Conservation (phyloP, 2,113 vertebrate species). For the Chloropsis cyanopogon region DNA sequence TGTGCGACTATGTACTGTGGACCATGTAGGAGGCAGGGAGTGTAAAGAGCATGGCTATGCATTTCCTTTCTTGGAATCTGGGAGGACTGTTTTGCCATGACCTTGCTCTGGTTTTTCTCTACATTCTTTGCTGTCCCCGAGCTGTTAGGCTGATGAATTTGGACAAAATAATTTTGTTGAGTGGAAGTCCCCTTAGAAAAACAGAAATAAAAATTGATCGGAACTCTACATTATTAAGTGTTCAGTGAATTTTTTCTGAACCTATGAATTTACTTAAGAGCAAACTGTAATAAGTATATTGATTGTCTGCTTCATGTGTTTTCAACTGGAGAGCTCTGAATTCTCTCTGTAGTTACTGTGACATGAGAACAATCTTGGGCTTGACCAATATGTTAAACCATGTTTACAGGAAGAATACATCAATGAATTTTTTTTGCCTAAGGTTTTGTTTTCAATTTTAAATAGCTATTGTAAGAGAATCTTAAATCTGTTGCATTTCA, state of each 20-base stretch:
- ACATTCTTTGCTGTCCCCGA: background rate
- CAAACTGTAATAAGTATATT: background rate
- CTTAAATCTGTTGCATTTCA: background rate
- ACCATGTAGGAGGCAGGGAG: background rate
- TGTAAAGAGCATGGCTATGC: background rate
- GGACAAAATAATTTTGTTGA: conserved; percentile 24
- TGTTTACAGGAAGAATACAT: background rate
- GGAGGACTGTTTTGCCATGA: background rate
- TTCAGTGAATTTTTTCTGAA: background rate
- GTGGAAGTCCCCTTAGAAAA: background rate
- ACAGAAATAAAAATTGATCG: background rate
- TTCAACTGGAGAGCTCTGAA: background rate
- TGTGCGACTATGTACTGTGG: rapidly evolving
- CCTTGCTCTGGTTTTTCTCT: conserved; percentile 15
- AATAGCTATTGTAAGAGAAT: background rate
- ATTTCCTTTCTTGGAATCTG: background rate
- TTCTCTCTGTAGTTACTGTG: background rate
- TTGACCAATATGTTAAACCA: background rate
- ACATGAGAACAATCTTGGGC: background rate
- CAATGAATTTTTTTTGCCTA: background rate
- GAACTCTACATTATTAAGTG: background rate
- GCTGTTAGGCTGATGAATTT: background rate
- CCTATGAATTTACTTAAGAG: background rate
- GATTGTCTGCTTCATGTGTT: background rate
- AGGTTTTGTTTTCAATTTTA: background rate